These are phyloP conservation scores for Xiphorhynchus elegans DNA, from an alignment of 2,113 vertebrate genomes.

Conservation along the genomic window DNA sequence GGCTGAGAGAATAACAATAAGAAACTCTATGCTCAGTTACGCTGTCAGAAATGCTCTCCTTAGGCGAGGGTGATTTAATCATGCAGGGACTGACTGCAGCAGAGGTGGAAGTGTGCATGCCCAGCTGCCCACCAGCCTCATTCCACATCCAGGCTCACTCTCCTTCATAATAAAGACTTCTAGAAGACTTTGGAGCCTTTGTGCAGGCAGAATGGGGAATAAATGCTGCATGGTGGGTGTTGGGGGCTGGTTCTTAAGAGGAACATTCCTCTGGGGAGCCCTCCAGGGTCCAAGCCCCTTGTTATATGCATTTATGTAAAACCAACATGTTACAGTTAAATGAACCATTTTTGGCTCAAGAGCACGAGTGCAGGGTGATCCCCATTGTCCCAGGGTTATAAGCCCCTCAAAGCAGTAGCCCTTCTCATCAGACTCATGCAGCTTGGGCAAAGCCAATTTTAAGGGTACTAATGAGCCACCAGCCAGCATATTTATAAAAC, in stretches of 20 bases:
- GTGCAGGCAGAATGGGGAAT: not conserved
- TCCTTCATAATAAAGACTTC: not conserved
- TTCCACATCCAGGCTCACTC: not conserved
- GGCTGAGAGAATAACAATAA: not conserved
- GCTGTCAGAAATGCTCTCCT: not conserved
- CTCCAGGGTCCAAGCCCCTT: not conserved
- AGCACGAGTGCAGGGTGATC: not conserved
- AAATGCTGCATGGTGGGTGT: fast-evolving
- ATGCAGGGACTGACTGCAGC: fast-evolving
- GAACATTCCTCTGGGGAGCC: not conserved
- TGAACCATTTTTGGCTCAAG: not conserved
- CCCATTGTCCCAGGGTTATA: not conserved
- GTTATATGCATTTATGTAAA: not conserved
- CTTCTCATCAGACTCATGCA: not conserved
- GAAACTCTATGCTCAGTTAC: fast-evolving
- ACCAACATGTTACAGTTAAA: not conserved
- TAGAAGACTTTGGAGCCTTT: not conserved
- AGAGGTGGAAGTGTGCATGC: not conserved
- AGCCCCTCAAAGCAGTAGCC: not conserved
- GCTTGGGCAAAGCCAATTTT: not conserved
- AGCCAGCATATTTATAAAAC: not conserved
- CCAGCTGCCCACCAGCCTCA: not conserved
- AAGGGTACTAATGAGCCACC: not conserved
- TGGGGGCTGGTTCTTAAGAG: not conserved
- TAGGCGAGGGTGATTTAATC: fast-evolving